phyloP scores from a whole-genome alignment of 2,113 vertebrate species.

The Nothocercus julius region DNA sequence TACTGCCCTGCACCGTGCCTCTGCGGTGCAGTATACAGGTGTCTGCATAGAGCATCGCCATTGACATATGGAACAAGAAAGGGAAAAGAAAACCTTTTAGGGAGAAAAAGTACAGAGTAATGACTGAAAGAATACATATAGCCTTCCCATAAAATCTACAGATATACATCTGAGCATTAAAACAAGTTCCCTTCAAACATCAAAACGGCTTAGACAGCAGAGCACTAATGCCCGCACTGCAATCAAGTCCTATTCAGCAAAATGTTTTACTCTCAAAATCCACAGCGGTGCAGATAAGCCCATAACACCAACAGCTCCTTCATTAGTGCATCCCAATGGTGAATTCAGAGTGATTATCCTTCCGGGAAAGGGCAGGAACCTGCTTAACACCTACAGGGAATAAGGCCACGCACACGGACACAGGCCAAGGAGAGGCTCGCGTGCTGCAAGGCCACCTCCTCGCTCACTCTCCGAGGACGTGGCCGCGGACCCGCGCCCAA shows the following conservation, averaged over 20 bases:
- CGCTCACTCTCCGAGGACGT: fast-evolving
- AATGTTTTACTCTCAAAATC: background rate
- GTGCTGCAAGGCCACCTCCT: background rate
- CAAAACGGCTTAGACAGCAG: background rate
- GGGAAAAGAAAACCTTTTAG: background rate
- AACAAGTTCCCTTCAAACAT: background rate
- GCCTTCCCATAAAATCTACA: fast-evolving
- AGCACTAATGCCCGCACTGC: constrained; percentile 5
- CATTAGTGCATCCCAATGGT: background rate
- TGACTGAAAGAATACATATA: background rate
- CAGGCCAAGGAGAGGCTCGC: background rate
- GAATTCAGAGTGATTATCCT: background rate
- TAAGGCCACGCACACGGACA: background rate
- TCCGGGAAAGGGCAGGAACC: background rate
- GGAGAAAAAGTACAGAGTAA: background rate
- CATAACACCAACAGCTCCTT: background rate
- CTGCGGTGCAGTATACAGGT: background rate
- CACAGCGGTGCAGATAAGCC: background rate
- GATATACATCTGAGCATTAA: background rate
- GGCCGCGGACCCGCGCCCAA: background rate
- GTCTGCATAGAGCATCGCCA: background rate
- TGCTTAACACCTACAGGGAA: background rate
- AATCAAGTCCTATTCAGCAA: background rate
- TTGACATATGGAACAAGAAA: background rate
- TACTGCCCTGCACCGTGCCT: background rate